Evolutionary conservation across 2,113 vertebrate species (phyloP).

Genomic region (Stigmatopora nigra): DNA sequence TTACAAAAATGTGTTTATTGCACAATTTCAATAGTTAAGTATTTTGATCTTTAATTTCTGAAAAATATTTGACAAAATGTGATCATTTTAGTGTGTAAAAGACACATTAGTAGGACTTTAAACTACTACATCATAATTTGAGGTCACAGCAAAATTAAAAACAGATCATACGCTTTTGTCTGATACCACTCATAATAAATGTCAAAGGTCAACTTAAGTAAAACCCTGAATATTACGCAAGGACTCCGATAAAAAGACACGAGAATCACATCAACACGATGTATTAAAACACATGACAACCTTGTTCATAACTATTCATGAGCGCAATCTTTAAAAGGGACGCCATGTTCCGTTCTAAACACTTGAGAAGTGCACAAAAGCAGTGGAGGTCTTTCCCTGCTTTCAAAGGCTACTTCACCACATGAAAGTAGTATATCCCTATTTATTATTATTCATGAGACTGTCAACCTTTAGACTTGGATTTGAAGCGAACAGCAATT

Average conservation of each 20-base stretch:
- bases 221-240: neutral
- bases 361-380: conserved; percentile 6
- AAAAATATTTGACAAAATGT: too few relatives aligned
- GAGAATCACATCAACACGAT: neutral
- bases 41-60: too few relatives aligned
- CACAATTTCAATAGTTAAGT: too few relatives aligned
- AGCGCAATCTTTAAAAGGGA: neutral
- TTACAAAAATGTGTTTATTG: too few relatives aligned
- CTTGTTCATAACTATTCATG: conserved; percentile 1
- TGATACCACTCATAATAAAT: neutral
- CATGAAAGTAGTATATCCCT: conserved; percentile 2
- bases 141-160: neutral
- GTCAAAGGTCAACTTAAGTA: neutral
- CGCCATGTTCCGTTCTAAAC: neutral
- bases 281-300: neutral
- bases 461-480: too few relatives aligned
- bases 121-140: neutral
- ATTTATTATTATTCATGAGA: neutral
- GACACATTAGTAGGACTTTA: too few relatives aligned
- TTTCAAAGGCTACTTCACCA: conserved; percentile 3
- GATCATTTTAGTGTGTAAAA: too few relatives aligned
- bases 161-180: neutral
- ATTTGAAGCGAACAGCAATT: neutral
- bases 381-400: neutral
- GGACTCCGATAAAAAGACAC: too few relatives aligned